phyloP scores from a whole-genome alignment of 23 tunicate genomes.

The Ascidia mentula region DNA sequence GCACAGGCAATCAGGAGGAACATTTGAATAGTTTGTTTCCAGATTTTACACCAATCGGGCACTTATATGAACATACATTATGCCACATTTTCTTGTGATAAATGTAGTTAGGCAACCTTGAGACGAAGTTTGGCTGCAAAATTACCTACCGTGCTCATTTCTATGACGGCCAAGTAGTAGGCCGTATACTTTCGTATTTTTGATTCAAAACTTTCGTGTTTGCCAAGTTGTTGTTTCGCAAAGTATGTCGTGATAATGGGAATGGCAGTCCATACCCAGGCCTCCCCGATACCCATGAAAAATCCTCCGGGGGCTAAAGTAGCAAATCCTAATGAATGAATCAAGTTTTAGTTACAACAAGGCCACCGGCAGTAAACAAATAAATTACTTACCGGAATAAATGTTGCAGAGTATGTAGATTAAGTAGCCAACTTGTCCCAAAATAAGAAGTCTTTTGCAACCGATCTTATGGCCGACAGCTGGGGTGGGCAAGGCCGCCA shows the following conservation, averaged over 20 bases:
- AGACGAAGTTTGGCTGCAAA: no score
- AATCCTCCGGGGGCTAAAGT: slow-evolving; percentile 21
- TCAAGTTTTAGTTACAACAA: neutral
- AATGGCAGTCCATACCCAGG: slow-evolving; percentile 14
- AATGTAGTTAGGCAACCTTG: no score
- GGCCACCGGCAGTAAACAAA: neutral
- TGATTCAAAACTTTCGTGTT: neutral
- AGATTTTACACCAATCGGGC: no score
- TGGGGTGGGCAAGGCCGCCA: slow-evolving; percentile 2
- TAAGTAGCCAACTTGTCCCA: slow-evolving; percentile 17
- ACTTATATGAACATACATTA: no score
- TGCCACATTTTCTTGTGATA: no score
- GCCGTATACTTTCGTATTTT: neutral
- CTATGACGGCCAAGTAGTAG: neutral
- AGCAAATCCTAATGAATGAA: neutral
- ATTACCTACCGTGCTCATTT: slow-evolving; percentile 5
- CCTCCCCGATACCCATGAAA: slow-evolving; percentile 20
- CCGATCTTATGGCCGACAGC: slow-evolving; percentile 6
- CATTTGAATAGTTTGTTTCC: no score
- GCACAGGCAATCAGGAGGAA: no score
- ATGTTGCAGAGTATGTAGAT: slow-evolving; percentile 15
- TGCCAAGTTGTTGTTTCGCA: neutral
- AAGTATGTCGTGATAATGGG: slow-evolving; percentile 1
- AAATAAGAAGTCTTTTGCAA: neutral
- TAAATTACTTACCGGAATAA: slow-evolving; percentile 10